Conservation (phyloP, 2,888 invertebrate genomes). For the Andrena bucephala region DNA sequence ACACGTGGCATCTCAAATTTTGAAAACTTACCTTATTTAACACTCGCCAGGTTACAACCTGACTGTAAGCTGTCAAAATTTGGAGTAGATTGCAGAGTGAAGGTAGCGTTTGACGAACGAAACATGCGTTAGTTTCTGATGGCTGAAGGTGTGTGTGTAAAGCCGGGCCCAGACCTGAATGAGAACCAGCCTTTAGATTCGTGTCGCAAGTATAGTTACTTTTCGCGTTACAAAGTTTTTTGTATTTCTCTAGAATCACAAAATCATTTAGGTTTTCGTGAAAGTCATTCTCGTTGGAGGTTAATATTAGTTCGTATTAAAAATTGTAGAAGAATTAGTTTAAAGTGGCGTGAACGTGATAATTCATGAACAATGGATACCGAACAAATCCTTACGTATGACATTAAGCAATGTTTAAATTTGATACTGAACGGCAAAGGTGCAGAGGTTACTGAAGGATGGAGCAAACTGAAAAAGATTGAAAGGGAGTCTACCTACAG, state of each 20-base stretch:
- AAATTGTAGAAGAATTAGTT: conserved; percentile 44
- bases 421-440: conserved; percentile 62
- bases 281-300: conserved; percentile 68
- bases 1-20: too few species aligned
- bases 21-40: too few species aligned
- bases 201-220: conserved; percentile 24
- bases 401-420: conserved; percentile 58
- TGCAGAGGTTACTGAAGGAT: conserved; percentile 61
- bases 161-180: too few species aligned
- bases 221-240: conserved; percentile 34
- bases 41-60: too few species aligned
- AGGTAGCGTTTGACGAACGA: too few species aligned
- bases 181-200: not conserved
- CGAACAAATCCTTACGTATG: conserved; percentile 53
- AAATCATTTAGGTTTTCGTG: conserved; percentile 69
- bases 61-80: too few species aligned
- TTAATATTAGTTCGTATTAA: conserved; percentile 59
- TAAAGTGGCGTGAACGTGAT: conserved; percentile 42
- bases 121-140: too few species aligned
- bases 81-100: too few species aligned
- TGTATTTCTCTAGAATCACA: conserved; percentile 49
- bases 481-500: conserved; percentile 39
- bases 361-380: conserved; percentile 56
- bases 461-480: conserved; percentile 62
- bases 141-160: too few species aligned